These are phyloP conservation scores for Lycopodina hypogea DNA, from an alignment of 37 sponge, comb jelly and placozoan species.

Conservation along the genomic window DNA sequence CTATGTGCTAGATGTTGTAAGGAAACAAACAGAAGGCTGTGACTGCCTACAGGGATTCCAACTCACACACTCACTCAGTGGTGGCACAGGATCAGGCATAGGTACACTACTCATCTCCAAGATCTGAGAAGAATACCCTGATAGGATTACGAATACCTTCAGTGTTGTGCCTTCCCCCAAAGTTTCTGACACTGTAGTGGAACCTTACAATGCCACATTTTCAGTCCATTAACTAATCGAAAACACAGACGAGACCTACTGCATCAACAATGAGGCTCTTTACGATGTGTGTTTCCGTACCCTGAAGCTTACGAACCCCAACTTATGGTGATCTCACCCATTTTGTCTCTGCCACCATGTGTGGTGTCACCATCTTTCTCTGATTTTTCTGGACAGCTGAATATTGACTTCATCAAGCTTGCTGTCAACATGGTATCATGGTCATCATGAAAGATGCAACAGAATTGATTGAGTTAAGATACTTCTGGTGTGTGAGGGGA, in stretches of 20 bases:
- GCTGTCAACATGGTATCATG: conserved; percentile 97
- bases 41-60: conserved; percentile 82
- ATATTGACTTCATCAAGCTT: conserved; percentile 88
- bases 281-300: conserved; percentile 98
- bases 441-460: too few species aligned
- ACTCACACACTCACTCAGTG: conserved; percentile 93
- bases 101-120: conserved; percentile 97
- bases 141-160: conserved; percentile 87
- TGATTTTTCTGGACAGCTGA: conserved; percentile 92
- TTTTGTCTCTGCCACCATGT: conserved; percentile 88
- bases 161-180: conserved; percentile 36
- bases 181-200: conserved; percentile 81
- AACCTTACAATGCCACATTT: conserved; percentile 85
- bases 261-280: conserved; percentile 79
- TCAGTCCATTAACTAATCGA: conserved; percentile 91
- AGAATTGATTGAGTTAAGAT: too few species aligned
- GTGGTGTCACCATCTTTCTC: conserved; percentile 87
- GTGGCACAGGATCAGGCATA: conserved; percentile 34
- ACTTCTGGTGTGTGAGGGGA: too few species aligned
- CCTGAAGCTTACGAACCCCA: conserved; percentile 88
- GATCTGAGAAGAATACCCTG: conserved; percentile 96
- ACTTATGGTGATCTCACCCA: conserved; percentile 94
- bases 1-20: conserved; percentile 88
- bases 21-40: conserved; percentile 91
- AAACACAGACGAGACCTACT: too few species aligned